phyloP scores from a whole-genome alignment of 2,113 vertebrate genomes.

The Orycteropus afer region DNA sequence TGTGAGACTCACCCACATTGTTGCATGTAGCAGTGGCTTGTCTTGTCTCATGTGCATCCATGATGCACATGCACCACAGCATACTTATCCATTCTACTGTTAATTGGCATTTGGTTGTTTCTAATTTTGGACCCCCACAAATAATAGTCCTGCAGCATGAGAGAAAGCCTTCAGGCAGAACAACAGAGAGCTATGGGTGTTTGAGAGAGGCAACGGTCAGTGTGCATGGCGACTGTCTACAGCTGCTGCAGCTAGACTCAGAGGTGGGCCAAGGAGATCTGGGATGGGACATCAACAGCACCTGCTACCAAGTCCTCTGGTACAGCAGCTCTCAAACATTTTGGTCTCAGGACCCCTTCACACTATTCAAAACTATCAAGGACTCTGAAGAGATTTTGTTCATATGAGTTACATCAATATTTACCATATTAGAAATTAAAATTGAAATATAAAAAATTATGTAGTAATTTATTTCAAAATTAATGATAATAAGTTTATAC shows the following conservation, averaged over 20 bases:
- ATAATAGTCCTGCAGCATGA: background rate
- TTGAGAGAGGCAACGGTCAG: background rate
- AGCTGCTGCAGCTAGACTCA: background rate
- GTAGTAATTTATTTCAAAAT: constrained; percentile 36
- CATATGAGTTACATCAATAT: background rate
- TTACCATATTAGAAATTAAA: constrained; percentile 21
- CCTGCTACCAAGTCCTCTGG: background rate
- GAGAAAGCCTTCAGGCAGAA: constrained; percentile 16
- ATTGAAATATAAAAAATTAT: background rate
- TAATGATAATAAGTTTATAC: background rate
- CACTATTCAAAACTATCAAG: background rate
- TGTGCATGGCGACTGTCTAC: background rate
- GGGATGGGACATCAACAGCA: background rate
- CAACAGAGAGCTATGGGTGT: background rate
- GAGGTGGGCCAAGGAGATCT: background rate
- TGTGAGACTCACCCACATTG: background rate
- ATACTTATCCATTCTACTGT: background rate
- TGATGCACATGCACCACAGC: background rate
- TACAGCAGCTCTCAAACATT: background rate
- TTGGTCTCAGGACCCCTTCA: background rate
- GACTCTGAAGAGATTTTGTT: background rate
- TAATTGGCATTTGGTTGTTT: constrained; percentile 15
- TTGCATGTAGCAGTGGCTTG: background rate
- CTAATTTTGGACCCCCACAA: background rate
- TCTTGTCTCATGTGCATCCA: background rate